Conservation (phyloP, 2,113 vertebrate genomes). For the Dicrurus megarhynchus region DNA sequence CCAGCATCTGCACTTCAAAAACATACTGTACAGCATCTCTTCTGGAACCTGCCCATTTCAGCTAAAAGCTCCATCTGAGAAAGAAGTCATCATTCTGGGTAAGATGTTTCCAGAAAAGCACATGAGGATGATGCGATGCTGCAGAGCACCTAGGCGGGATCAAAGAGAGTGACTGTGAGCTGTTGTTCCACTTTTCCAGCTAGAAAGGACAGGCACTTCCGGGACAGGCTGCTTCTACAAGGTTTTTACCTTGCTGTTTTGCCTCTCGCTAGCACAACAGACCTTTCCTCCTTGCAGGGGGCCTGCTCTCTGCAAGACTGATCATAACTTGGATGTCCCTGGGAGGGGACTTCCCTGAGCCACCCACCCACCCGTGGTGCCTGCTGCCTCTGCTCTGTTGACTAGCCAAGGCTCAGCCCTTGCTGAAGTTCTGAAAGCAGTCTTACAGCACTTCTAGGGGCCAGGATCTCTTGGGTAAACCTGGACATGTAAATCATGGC, state of each 20-base stretch:
- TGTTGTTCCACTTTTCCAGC: background rate
- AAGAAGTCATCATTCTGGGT: background rate
- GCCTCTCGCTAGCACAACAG: background rate
- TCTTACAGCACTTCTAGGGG: background rate
- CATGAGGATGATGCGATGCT: background rate
- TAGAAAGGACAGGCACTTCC: background rate
- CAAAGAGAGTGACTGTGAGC: background rate
- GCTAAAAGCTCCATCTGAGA: background rate
- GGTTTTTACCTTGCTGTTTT: background rate
- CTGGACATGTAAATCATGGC: background rate
- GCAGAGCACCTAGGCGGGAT: background rate
- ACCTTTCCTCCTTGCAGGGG: background rate
- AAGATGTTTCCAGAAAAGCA: background rate
- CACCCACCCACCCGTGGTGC: background rate
- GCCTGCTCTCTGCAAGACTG: background rate
- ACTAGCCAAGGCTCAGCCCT: background rate
- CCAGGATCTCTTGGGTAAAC: background rate
- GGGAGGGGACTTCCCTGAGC: accelerated
- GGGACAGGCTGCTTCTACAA: accelerated
- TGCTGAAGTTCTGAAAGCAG: background rate
- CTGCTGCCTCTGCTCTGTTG: background rate
- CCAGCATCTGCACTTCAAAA: background rate
- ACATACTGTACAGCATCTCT: background rate
- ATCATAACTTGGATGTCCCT: background rate
- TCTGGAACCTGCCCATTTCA: background rate